These are phyloP conservation scores for Condylostylus longicornis DNA, from an alignment of 1,140 invertebrate species.

Conservation along the genomic window DNA sequence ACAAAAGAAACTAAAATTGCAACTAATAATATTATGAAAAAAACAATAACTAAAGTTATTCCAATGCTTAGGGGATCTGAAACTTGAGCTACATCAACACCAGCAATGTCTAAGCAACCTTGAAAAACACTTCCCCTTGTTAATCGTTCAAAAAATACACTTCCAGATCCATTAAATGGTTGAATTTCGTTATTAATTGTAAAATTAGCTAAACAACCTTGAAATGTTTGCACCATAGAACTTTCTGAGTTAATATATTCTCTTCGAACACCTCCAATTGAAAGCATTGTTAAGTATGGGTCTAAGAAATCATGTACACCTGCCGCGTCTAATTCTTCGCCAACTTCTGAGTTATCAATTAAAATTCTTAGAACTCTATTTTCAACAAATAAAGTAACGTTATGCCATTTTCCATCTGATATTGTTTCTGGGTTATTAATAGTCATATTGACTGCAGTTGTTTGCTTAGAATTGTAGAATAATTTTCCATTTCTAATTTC, in stretches of 20 bases:
- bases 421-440: constrained; percentile 39
- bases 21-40: constrained; percentile 77
- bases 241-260: constrained; percentile 38
- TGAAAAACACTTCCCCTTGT: constrained; percentile 50
- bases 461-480: constrained; percentile 58
- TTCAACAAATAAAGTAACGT: constrained; percentile 53
- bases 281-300: constrained; percentile 66
- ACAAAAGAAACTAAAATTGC: constrained; percentile 79
- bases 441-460: constrained; percentile 67
- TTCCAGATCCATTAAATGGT: constrained; percentile 72
- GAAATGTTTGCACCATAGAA: constrained; percentile 47
- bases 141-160: constrained; percentile 53
- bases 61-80: constrained; percentile 79
- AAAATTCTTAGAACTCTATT: constrained; percentile 52
- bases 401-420: constrained; percentile 75
- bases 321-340: constrained; percentile 67
- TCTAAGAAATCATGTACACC: constrained; percentile 83
- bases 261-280: constrained; percentile 53
- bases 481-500: constrained; percentile 57
- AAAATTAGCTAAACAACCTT: constrained; percentile 81
- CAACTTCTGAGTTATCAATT: constrained; percentile 52
- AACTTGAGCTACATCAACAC: constrained; percentile 54
- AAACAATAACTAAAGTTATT: constrained; percentile 82
- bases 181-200: constrained; percentile 77
- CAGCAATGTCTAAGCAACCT: constrained; percentile 54